Percentiles rank a stretch among this genome's conserved stretches.
phyloP scores from a whole-genome alignment of 2,888 invertebrate genomes.

The Drosophila pseudotakahashii region DNA sequence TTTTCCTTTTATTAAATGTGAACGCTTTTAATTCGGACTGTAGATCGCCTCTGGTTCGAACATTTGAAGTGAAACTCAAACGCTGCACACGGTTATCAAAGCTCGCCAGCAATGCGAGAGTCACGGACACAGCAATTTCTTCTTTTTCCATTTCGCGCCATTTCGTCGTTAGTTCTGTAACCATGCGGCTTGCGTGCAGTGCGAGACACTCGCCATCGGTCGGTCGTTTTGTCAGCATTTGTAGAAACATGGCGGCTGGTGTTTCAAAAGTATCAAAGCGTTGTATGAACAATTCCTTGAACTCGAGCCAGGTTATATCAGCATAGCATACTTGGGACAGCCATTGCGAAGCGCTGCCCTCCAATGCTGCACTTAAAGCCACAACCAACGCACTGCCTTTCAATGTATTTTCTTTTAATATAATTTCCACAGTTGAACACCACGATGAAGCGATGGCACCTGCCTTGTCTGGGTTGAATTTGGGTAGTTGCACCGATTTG shows the following conservation, averaged over 20 bases:
- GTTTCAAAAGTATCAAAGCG: not conserved
- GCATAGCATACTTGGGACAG: not conserved
- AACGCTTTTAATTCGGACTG: no score
- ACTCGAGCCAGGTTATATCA: not conserved
- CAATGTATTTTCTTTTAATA: no score
- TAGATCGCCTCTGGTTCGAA: not conserved
- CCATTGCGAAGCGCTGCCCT: not conserved
- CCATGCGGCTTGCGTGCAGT: constrained; percentile 4
- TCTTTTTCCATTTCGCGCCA: constrained; percentile 2
- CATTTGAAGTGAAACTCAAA: not conserved
- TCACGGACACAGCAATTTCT: not conserved
- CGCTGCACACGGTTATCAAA: not conserved
- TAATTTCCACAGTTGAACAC: no score
- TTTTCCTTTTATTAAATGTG: no score
- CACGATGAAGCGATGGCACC: no score
- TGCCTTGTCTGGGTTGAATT: no score
- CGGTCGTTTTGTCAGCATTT: constrained; percentile 21
- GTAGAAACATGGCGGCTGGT: constrained; percentile 24
- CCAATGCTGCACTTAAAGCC: no score
- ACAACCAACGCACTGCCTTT: no score
- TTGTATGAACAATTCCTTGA: not conserved
- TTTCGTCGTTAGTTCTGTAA: constrained; percentile 6
- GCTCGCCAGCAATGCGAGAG: not conserved
- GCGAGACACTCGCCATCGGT: constrained; percentile 23
- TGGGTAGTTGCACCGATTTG: no score